A percentile compares a stretch with the other conserved stretches of the same genome.
phyloP scores from a whole-genome alignment of 2,113 vertebrate species.

The Oncorhynchus keta region DNA sequence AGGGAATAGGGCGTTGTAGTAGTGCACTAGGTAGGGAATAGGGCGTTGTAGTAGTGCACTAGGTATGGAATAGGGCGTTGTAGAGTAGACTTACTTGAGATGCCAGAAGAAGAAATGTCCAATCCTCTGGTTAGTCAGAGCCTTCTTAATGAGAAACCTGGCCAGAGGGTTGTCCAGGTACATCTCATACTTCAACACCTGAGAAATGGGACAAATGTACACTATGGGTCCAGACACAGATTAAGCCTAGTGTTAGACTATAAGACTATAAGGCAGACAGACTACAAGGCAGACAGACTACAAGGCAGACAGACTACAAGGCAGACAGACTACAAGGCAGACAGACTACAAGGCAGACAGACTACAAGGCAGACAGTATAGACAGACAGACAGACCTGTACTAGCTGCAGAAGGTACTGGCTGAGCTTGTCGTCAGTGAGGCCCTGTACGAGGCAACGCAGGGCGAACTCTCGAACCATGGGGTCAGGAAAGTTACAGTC shows the following conservation, averaged over 20 bases:
- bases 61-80: not conserved
- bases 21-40: too few relatives aligned
- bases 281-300: too few relatives aligned
- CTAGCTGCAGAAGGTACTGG: constrained; percentile 69
- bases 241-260: too few relatives aligned
- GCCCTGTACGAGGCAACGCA: constrained; percentile 65
- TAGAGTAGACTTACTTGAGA: constrained; percentile 51
- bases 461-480: constrained; percentile 64
- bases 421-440: constrained; percentile 67
- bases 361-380: not conserved
- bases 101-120: constrained; percentile 72
- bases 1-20: too few relatives aligned
- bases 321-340: not conserved
- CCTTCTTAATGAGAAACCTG: constrained; percentile 70
- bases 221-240: not conserved
- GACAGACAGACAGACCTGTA: constrained; percentile 52
- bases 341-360: not conserved
- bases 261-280: constrained; percentile 42
- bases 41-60: not conserved
- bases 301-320: not conserved
- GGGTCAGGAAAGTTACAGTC: constrained; percentile 73
- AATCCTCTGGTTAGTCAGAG: constrained; percentile 66
- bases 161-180: constrained; percentile 69
- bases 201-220: not conserved
- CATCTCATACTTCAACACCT: constrained; percentile 64